These are phyloP conservation scores for Lepidurus arcticus DNA, from an alignment of 1,140 invertebrate genomes.

Conservation along the genomic window DNA sequence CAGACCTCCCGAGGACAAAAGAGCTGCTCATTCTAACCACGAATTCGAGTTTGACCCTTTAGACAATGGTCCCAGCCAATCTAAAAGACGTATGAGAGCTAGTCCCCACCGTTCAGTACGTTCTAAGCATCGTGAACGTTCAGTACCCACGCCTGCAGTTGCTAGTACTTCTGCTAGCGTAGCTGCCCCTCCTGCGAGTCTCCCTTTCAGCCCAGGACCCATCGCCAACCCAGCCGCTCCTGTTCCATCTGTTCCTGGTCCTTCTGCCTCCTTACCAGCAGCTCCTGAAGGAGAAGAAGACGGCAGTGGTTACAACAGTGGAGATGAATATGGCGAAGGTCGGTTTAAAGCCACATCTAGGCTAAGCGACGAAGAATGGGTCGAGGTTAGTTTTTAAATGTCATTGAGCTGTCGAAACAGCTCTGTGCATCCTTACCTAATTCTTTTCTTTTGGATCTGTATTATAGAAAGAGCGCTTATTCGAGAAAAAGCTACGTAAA, in stretches of 20 bases:
- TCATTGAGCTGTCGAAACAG: neutral
- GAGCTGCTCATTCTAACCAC: conserved; percentile 43
- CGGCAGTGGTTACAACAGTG: conserved; percentile 63
- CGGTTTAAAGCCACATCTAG: conserved; percentile 49
- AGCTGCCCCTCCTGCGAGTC: conserved; percentile 38
- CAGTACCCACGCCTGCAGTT: conserved; percentile 39
- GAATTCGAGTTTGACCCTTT: conserved; percentile 47
- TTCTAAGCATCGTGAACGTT: conserved; percentile 38
- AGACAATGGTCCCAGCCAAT: conserved; percentile 51
- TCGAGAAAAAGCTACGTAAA: conserved; percentile 66
- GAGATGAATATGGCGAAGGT: conserved; percentile 60
- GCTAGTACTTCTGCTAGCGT: conserved; percentile 47
- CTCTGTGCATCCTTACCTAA: neutral
- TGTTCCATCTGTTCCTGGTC: conserved; percentile 21
- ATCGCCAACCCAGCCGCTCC: conserved; percentile 34
- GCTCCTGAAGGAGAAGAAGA: conserved; percentile 40
- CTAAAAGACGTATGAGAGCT: conserved; percentile 54
- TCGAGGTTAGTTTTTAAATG: conserved; percentile 46
- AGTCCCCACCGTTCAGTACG: conserved; percentile 51
- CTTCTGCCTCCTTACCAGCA: conserved; percentile 32
- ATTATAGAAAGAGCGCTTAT: conserved; percentile 55
- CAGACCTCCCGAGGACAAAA: conserved; percentile 49
- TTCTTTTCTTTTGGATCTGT: conserved; percentile 36
- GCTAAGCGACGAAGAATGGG: conserved; percentile 55
- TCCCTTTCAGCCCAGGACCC: conserved; percentile 35